Base-by-base conservation (phyloP, 2,797 vertebrate species). In the Smutsia gigantea region DNA sequence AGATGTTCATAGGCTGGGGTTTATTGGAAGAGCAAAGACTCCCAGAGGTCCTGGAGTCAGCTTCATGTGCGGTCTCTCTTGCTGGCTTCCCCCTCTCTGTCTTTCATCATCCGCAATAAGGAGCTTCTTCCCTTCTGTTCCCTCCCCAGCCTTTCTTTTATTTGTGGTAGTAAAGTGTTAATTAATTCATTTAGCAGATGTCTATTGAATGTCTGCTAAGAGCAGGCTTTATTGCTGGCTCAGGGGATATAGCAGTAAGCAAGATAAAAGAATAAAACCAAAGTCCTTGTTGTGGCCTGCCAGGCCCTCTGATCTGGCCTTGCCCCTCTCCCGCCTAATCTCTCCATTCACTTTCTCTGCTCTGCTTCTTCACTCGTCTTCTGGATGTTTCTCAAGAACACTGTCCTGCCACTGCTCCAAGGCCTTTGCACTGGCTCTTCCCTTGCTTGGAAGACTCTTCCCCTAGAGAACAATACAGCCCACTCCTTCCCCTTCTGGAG, bases 41-140 rank as follows among this genome's bases (percentile, higher is more conserved):
- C 79, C 93, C 92, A 29, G 84, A 87, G 90, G 85, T 15, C 51
- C 77, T 63, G 34, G 77, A 93, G 81, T 82, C 89, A 84, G 66
- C 97, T 92, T 87, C 94, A 19, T 94, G 94, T 94, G 97, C 31
- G 92, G 92, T 96, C 95, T 92, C 21, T 34, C 42, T 63, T 11
- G 14, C 59, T 3, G 49, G 15, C 42, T 87, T 49, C 69, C 81
- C 92, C 89, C 27, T 46, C 64, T 69, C 71, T 71, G 25, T 37
- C 55, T 68, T 66, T 86, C 55, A 12, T 59, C 34, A 23, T 72
- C 46, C 34, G 61, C 49, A 34, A 0, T 23, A 34, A 81, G 77
- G 37, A 21, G 69, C 78, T 69, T 68, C 18, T 71, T 61, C 63
- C 39, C 68, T 88, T 27, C 69, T 55, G 31, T 61, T 39, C 49